phyloP scores from a whole-genome alignment of 2,113 vertebrate genomes.

The Lophius piscatorius region DNA sequence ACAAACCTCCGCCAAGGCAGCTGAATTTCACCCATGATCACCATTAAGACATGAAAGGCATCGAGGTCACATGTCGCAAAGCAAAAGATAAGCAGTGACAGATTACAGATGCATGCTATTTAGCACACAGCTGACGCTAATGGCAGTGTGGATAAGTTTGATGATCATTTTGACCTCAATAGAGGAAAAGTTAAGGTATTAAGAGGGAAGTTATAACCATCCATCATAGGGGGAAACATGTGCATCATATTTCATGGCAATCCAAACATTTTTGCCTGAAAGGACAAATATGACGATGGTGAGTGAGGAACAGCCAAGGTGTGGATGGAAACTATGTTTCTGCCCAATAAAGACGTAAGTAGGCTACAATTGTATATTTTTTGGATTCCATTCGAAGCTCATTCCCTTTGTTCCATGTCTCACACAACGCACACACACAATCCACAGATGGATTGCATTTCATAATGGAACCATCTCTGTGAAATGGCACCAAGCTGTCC shows the following conservation, averaged over 20 bases:
- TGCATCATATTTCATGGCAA: neutral
- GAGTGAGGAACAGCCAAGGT: neutral
- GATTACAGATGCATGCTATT: neutral
- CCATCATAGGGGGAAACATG: neutral
- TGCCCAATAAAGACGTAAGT: neutral
- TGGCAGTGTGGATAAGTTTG: too few species aligned
- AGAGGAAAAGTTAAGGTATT: neutral
- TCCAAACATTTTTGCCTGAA: neutral
- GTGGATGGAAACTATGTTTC: neutral
- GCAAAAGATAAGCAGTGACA: neutral
- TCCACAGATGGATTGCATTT: constrained; percentile 56
- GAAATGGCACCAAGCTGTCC: constrained; percentile 60
- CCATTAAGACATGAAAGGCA: too few species aligned
- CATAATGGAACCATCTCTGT: constrained; percentile 56
- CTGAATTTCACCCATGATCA: too few species aligned
- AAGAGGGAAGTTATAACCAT: neutral
- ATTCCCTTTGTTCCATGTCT: constrained; percentile 20
- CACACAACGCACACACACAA: constrained; percentile 2
- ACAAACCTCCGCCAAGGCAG: too few species aligned
- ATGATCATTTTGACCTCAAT: neutral
- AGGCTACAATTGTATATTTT: constrained; percentile 8
- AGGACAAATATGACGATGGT: neutral
- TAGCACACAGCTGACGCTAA: neutral
- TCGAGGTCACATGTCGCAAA: too few species aligned
- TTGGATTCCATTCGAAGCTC: constrained; percentile 20